Percentiles rank a stretch among this genome's conserved stretches.
These are phyloP conservation scores for Paramormyrops hopkinsi DNA, from an alignment of 2,797 vertebrate genomes.

Conservation along the genomic window DNA sequence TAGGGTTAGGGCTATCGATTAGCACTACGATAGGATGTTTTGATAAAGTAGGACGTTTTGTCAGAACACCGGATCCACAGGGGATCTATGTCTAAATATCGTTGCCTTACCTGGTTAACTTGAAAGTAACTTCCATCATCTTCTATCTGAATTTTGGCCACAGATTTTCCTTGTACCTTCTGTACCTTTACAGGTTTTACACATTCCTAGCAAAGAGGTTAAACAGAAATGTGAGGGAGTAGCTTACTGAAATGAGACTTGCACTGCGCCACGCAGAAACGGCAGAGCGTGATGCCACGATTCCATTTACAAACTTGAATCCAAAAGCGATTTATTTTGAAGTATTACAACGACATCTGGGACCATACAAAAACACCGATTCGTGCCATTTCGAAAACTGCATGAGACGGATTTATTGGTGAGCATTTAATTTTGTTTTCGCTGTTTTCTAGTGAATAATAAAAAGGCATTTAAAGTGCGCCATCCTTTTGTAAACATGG, in stretches of 20 bases:
- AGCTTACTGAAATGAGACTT: neutral
- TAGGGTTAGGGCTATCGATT: too few species aligned
- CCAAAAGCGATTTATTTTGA: neutral
- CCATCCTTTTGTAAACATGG: neutral
- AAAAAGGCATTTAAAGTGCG: neutral
- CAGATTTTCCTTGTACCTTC: slow-evolving; percentile 69
- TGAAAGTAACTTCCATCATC: slow-evolving; percentile 90
- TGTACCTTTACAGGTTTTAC: slow-evolving; percentile 84
- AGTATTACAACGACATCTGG: neutral
- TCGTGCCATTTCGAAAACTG: neutral
- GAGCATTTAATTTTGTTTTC: neutral
- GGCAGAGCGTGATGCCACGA: neutral
- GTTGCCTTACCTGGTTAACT: slow-evolving; percentile 64
- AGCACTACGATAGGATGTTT: too few species aligned
- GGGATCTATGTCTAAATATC: neutral
- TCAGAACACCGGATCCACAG: neutral
- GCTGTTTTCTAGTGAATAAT: neutral
- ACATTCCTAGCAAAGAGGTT: slow-evolving; percentile 68
- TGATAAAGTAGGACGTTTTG: too few species aligned
- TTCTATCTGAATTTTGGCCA: slow-evolving; percentile 85
- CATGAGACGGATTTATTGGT: neutral
- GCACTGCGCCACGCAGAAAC: neutral
- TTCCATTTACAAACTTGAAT: neutral
- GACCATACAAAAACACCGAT: neutral
- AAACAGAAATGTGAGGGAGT: neutral